A percentile compares a stretch with the other conserved stretches of the same genome.
phyloP scores from a whole-genome alignment of 2,888 invertebrate species.

The Cantharis flavilabris region DNA sequence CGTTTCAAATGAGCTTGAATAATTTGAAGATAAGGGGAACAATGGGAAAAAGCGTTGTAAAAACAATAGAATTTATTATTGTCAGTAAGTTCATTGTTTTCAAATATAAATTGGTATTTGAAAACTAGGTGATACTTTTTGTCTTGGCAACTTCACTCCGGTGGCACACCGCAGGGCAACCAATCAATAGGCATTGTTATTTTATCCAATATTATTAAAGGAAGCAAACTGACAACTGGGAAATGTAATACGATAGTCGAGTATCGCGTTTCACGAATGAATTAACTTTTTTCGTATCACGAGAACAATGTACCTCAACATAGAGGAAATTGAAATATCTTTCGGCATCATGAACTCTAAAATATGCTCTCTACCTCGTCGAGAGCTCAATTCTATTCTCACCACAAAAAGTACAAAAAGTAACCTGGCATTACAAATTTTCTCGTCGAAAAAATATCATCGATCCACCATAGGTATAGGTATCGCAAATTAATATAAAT shows the following conservation, averaged over 20 bases:
- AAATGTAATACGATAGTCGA: slow-evolving; percentile 40
- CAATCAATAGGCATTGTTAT: slow-evolving; percentile 39
- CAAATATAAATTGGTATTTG: slow-evolving; percentile 13
- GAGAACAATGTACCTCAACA: slow-evolving; percentile 29
- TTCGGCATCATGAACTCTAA: slow-evolving; percentile 35
- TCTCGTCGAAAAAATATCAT: not conserved
- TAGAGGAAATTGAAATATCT: slow-evolving; percentile 40
- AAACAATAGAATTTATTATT: slow-evolving; percentile 10
- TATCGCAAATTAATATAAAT: slow-evolving; percentile 3
- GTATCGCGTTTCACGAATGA: slow-evolving; percentile 46
- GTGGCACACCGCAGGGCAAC: slow-evolving; percentile 21
- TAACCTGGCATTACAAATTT: not conserved
- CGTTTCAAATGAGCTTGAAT: slow-evolving; percentile 12
- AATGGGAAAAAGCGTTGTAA: slow-evolving; percentile 6
- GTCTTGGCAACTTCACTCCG: slow-evolving; percentile 2
- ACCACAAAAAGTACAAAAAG: not conserved
- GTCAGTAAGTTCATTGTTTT: slow-evolving; percentile 15
- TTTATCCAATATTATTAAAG: slow-evolving; percentile 41
- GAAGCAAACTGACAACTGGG: slow-evolving; percentile 43
- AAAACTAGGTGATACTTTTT: slow-evolving; percentile 5
- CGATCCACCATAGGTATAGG: not conserved
- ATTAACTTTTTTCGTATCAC: slow-evolving; percentile 40
- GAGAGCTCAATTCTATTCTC: slow-evolving; percentile 2
- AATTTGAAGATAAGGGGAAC: slow-evolving; percentile 12
- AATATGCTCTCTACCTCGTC: slow-evolving; percentile 21